These are phyloP conservation scores for Grus americana DNA, from an alignment of 2,113 vertebrate genomes.

Conservation along the genomic window DNA sequence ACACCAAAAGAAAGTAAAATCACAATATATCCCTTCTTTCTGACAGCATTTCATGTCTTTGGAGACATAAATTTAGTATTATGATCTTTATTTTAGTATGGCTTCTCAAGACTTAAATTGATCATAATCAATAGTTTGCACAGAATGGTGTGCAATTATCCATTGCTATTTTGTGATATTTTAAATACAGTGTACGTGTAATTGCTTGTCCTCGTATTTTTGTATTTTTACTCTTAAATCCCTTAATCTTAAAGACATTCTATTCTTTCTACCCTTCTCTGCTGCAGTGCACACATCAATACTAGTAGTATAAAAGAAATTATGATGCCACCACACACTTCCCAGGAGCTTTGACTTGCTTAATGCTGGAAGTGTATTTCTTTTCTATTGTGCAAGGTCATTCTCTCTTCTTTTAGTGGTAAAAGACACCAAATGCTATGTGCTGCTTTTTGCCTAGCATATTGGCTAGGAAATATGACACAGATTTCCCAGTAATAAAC, in stretches of 20 bases:
- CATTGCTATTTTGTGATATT: neutral
- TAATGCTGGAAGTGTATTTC: constrained; percentile 9
- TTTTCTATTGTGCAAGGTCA: neutral
- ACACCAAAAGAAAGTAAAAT: neutral
- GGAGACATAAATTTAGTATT: neutral
- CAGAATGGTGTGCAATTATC: neutral
- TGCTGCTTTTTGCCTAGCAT: neutral
- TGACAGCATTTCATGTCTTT: neutral
- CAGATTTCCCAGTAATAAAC: neutral
- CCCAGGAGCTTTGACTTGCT: constrained; percentile 10
- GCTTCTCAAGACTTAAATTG: neutral
- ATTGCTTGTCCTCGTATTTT: neutral
- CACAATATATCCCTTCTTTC: neutral
- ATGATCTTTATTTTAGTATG: neutral
- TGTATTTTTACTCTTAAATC: neutral
- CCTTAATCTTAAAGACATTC: neutral
- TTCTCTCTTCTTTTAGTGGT: neutral
- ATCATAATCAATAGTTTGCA: neutral
- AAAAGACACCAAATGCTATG: neutral
- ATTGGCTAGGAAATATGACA: neutral
- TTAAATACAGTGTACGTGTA: neutral
- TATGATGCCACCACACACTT: neutral
- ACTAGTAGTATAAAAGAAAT: neutral
- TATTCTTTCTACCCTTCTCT: neutral
- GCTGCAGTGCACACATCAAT: neutral